Base-by-base conservation (phyloP, 2,888 invertebrate species). In the Cosmopolites sordidus region DNA sequence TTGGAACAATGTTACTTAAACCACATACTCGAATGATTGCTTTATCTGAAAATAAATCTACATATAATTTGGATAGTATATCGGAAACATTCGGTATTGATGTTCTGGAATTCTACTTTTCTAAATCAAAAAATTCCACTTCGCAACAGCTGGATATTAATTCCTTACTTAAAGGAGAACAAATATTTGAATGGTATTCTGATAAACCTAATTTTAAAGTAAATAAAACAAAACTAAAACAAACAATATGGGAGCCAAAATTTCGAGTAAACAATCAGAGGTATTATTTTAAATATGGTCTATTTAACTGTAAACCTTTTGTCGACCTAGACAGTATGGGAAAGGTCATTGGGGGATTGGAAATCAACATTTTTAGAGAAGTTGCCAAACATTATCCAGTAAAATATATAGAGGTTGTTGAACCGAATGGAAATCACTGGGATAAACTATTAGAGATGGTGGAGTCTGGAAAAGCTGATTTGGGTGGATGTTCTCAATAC, bases 401-500 rank as follows among this genome's bases (percentile, higher is more conserved):
- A 8, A 16, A 40, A 14, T 40, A 16, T n/a, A 4, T 33, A n/a
- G 4, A 12, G 4, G 33, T 33, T 12, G 4, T 3, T 33, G 33
- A 33, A 12, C 33, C n/a, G 11, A 12, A 33, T n/a, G 40, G 22
- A 9, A 56, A 60, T 45, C 43, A 59, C 12, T 66, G 64, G 60
- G 11, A 1, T 0, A 5, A 43, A 15, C 50, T 61, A 16, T 11
- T 52, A 2, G 18, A 48, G 11, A 48, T 59, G 39, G 56, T 66
- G 3, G 43, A 58, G 48, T 41, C 45, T 16, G 52, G 57, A 11
- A 30, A 48, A 44, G 44, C 43, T 1, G 64, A 67, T 41, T 37
- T 64, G 16, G 66, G 62, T 1, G 58, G 60, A 8, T 68, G 68
- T 48, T 65, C 65, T 0, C 64, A 62, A 29, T 67, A 62, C 61